These are phyloP conservation scores for Alitta virens DNA, from an alignment of 2,888 invertebrate genomes.

Conservation along the genomic window DNA sequence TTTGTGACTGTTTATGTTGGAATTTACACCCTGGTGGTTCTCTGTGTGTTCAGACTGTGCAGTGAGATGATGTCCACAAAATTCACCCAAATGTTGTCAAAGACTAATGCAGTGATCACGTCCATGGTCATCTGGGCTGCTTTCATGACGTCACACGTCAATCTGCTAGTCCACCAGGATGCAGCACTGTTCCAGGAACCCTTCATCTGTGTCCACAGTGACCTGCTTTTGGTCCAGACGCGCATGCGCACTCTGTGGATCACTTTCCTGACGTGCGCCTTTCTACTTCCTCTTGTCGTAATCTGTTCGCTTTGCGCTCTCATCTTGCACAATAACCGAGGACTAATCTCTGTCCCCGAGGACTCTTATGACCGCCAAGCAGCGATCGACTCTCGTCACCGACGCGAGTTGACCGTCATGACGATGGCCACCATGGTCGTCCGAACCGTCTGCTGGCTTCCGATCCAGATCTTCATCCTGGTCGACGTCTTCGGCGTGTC, in stretches of 20 bases:
- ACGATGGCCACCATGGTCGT: slow-evolving; percentile 27
- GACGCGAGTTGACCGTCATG: slow-evolving; percentile 27
- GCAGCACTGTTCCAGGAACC: slow-evolving; percentile 29
- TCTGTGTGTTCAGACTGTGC: slow-evolving; percentile 29
- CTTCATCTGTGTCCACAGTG: slow-evolving; percentile 26
- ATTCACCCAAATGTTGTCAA: slow-evolving; percentile 13
- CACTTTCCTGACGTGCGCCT: slow-evolving; percentile 31
- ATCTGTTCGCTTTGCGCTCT: slow-evolving; percentile 27
- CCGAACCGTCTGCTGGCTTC: slow-evolving; percentile 30
- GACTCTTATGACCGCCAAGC: slow-evolving; percentile 13
- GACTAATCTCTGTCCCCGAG: neutral
- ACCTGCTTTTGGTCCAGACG: slow-evolving; percentile 15
- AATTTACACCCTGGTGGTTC: slow-evolving; percentile 31
- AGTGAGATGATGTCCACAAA: slow-evolving; percentile 15
- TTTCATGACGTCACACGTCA: slow-evolving; percentile 28
- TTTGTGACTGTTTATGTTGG: slow-evolving; percentile 31
- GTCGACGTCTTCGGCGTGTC: slow-evolving; percentile 24
- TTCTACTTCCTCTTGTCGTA: slow-evolving; percentile 27
- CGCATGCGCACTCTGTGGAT: slow-evolving; percentile 29
- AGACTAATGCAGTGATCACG: slow-evolving; percentile 24
- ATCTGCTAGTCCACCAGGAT: slow-evolving; percentile 24
- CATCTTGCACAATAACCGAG: slow-evolving; percentile 15
- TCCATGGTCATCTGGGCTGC: slow-evolving; percentile 29
- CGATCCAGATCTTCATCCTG: slow-evolving; percentile 28
- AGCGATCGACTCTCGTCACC: slow-evolving; percentile 18